Base-by-base conservation (phyloP, 2,797 vertebrate genomes). In the Malacoraja senta region DNA sequence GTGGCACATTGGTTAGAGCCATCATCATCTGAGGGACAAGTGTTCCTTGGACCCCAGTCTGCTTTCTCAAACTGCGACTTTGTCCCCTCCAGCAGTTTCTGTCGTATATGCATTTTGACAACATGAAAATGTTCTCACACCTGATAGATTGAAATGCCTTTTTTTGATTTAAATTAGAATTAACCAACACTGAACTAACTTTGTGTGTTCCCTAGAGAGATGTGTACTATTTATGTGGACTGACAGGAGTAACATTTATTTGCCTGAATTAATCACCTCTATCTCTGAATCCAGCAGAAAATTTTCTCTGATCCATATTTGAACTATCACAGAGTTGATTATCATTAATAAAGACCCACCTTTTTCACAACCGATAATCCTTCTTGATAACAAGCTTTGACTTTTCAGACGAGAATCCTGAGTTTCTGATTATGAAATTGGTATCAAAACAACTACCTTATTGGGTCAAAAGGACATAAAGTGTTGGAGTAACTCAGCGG, bases 241-340 rank as follows among this genome's bases (percentile, higher is more conserved):
- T 88, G 84, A 88, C n/a, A 88, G 53, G 81, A 88, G 63, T 88
- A 68, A 88, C 63, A 65, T 88, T 88, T 88, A 88, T 32, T 88
- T 88, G 84, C 61, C 61, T 9, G 61, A 63, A 7, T 65, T 86
- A 63, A 63, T 65, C 29, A 68, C 8, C 21, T 68, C 4, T 35
- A 65, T 88, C 44, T 84, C 84, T 32, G n/a, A 88, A n/a, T 88
- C 53, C n/a, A 17, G 15, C 12, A 68, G 84, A 21, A 63, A 24
- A 21, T 3, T 35, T 8, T 68, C 84, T 19, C 12, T 63, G 7
- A 88, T 6, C 61, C 84, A 12, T 63, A n/a, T 32, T n/a, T 86
- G 32, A 84, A 35, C 15, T 35, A n/a, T 88, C 63, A 88, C n/a
- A 6, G n/a, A 2, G 84, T 17, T 65, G 35, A 88, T 8, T 88